Conservation (phyloP, 2,797 vertebrate species). For the Cryptoprocta ferox region DNA sequence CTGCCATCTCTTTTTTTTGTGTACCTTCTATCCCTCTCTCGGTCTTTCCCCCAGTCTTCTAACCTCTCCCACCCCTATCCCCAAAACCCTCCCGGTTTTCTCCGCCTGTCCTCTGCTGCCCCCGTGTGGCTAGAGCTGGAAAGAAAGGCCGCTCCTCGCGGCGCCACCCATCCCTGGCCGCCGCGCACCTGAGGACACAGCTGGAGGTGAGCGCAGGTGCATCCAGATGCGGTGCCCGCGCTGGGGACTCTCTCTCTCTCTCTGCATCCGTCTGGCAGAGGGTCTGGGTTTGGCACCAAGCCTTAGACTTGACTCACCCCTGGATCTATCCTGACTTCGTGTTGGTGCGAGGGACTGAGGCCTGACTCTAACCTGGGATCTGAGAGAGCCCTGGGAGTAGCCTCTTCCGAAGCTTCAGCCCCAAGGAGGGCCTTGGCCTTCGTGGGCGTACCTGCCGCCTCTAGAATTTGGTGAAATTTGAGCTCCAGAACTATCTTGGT, state of each 20-base stretch:
- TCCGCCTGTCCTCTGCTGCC: conserved; percentile 76
- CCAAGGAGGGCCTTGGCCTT: not conserved
- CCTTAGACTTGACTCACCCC: not conserved
- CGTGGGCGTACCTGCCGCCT: accelerated
- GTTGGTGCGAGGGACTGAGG: not conserved
- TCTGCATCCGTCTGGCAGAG: accelerated
- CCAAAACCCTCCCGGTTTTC: not conserved
- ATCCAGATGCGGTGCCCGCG: accelerated
- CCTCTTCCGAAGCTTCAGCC: not conserved
- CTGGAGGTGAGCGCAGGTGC: accelerated
- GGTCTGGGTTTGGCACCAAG: not conserved
- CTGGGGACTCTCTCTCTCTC: not conserved
- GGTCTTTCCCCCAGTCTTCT: not conserved
- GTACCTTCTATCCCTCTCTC: not conserved
- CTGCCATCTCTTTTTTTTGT: not conserved
- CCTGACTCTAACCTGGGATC: not conserved
- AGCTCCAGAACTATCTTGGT: not conserved
- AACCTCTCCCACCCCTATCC: not conserved
- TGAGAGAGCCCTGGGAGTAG: accelerated
- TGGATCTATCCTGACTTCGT: not conserved
- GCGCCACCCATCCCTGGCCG: accelerated
- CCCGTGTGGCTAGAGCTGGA: not conserved
- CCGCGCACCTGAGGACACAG: accelerated
- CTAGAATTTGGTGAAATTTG: not conserved
- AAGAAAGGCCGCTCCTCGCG: not conserved